Conservation (phyloP, 2,113 vertebrate genomes). For the Seriola rivoliana region DNA sequence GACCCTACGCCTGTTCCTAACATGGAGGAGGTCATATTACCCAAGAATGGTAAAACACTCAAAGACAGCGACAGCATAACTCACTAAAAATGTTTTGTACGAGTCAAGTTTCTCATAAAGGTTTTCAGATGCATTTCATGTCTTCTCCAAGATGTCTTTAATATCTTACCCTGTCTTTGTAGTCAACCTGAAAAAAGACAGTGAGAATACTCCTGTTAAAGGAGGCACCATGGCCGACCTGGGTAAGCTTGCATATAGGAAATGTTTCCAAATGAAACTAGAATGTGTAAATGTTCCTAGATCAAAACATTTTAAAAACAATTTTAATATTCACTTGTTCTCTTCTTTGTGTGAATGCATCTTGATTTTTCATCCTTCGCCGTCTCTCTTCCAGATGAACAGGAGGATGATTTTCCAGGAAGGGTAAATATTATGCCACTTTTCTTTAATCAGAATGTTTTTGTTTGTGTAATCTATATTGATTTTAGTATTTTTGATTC, state of each 20-base stretch:
- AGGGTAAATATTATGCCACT: constrained; percentile 85
- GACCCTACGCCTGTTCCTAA: constrained; percentile 97
- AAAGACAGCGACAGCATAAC: not conserved
- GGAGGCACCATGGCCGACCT: constrained; percentile 96
- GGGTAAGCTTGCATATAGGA: constrained; percentile 80
- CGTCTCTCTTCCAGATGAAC: constrained; percentile 89
- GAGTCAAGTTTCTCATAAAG: not conserved
- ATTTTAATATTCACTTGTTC: not conserved
- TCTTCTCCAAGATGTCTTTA: not conserved
- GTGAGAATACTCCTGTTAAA: constrained; percentile 97
- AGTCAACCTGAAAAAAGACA: constrained; percentile 99
- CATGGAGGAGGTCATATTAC: constrained; percentile 95
- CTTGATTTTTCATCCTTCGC: not conserved
- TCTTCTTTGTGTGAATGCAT: not conserved
- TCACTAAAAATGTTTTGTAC: not conserved
- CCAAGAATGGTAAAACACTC: constrained; percentile 91
- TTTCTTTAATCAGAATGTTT: not conserved
- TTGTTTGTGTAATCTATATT: not conserved
- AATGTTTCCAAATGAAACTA: not conserved
- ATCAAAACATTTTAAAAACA: not conserved
- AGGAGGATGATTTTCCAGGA: constrained; percentile 93
- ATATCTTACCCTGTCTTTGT: not conserved
- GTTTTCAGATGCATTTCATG: not conserved
- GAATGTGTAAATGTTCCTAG: not conserved
- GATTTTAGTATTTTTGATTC: not conserved